A percentile compares a stretch with the other conserved stretches of the same genome.
phyloP scores from a whole-genome alignment of 1,140 invertebrate species.

The Orchesella cincta region DNA sequence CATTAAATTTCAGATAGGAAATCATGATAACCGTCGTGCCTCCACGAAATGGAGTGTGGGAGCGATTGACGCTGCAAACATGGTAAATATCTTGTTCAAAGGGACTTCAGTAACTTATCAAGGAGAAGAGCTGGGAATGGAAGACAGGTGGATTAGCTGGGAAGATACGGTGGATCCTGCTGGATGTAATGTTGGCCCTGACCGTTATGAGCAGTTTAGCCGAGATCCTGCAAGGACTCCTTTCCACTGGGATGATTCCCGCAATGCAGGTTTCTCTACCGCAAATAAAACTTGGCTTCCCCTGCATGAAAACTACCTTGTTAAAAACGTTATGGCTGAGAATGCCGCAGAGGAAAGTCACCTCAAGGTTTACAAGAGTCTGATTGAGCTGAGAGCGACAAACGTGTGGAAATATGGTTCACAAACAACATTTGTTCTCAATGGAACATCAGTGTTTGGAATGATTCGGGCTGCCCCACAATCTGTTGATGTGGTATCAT shows the following conservation, averaged over 20 bases:
- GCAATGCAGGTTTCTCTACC: conserved; percentile 63
- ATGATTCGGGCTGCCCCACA: conserved; percentile 19
- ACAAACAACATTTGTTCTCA: not conserved
- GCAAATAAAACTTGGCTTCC: conserved; percentile 69
- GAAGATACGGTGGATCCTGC: conserved; percentile 58
- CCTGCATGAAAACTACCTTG: conserved; percentile 61
- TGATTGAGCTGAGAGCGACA: conserved; percentile 54
- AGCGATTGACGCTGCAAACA: conserved; percentile 67
- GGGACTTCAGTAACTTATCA: conserved; percentile 75
- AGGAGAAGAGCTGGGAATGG: conserved; percentile 81
- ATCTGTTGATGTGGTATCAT: not conserved
- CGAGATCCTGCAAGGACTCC: conserved; percentile 54
- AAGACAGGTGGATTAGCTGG: conserved; percentile 63
- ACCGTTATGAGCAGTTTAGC: conserved; percentile 17
- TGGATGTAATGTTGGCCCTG: conserved; percentile 38
- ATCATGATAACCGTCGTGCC: conserved; percentile 66
- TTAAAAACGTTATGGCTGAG: conserved; percentile 60
- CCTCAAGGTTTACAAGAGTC: conserved; percentile 52
- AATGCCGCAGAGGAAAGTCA: conserved; percentile 51
- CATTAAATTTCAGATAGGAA: conserved; percentile 61
- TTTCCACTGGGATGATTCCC: conserved; percentile 53
- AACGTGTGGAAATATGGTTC: conserved; percentile 34
- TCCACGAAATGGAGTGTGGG: conserved; percentile 62
- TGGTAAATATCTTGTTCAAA: conserved; percentile 68
- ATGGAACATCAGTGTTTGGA: conserved; percentile 22